A percentile compares a stretch with the other conserved stretches of the same genome.
These are phyloP conservation scores for Phymanthus crucifer DNA, from an alignment of 92 coral and sea anemone genomes.

Conservation along the genomic window DNA sequence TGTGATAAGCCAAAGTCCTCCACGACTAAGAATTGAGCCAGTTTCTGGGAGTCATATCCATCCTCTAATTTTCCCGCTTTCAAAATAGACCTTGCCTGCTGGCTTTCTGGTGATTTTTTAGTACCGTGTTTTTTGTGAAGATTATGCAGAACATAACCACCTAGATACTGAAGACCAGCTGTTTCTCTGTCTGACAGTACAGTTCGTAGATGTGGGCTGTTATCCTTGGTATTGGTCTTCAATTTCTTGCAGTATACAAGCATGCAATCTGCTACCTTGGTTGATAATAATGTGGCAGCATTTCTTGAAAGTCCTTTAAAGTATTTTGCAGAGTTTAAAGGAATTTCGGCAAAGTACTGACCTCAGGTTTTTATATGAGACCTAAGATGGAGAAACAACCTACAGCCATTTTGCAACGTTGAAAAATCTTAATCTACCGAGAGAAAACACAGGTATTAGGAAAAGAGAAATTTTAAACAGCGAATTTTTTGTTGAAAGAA, in stretches of 20 bases:
- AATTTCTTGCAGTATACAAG: conserved; percentile 34
- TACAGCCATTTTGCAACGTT: too few species aligned
- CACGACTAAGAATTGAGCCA: conserved; percentile 37
- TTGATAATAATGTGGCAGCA: conserved; percentile 68
- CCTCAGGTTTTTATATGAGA: too few species aligned
- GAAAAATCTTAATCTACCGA: too few species aligned
- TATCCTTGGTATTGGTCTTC: conserved; percentile 31
- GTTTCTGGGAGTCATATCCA: conserved; percentile 26
- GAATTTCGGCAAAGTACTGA: conserved; percentile 42
- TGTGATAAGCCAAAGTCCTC: conserved; percentile 46
- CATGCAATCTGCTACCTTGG: conserved; percentile 65
- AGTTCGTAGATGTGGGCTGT: conserved; percentile 8
- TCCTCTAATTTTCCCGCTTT: conserved; percentile 43
- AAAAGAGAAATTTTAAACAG: neutral
- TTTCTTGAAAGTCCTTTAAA: conserved; percentile 53
- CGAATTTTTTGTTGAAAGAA: neutral
- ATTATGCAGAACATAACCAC: conserved; percentile 62
- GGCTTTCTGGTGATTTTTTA: conserved; percentile 19
- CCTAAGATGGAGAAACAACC: too few species aligned
- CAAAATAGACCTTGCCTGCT: conserved; percentile 55
- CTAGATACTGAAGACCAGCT: conserved; percentile 28
- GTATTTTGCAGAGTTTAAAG: conserved; percentile 45
- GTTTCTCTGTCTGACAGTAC: neutral
- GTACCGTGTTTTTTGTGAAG: conserved; percentile 43
- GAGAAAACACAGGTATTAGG: too few species aligned